These are phyloP conservation scores for Lytechinus pictus DNA, from an alignment of 35 echinoderm and acorn worm species.

Conservation along the genomic window DNA sequence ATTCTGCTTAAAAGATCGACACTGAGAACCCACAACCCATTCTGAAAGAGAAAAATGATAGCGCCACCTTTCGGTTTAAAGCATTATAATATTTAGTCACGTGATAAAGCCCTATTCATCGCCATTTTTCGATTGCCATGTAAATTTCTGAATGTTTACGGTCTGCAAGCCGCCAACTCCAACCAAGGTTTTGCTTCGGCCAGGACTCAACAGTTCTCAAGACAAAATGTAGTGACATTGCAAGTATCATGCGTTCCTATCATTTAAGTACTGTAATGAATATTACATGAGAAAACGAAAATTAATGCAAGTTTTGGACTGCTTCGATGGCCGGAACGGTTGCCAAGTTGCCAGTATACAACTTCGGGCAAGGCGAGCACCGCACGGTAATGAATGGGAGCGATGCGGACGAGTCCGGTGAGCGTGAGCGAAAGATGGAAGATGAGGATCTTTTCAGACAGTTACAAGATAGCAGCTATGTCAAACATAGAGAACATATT, in stretches of 20 bases:
- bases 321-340: constrained; percentile 94
- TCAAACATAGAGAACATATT: constrained; percentile 74
- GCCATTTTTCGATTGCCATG: constrained; percentile 53
- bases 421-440: constrained; percentile 80
- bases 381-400: constrained; percentile 63
- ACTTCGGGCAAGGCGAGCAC: constrained; percentile 70
- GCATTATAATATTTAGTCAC: constrained; percentile 31
- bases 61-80: constrained; percentile 15
- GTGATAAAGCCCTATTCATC: constrained; percentile 8
- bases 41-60: background rate
- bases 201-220: background rate
- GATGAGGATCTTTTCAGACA: constrained; percentile 92
- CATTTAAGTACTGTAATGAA: background rate
- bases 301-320: constrained; percentile 16
- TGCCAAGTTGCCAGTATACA: constrained; percentile 90
- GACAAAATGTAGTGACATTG: constrained; percentile 5
- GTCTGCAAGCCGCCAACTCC: background rate
- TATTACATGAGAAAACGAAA: constrained; percentile 37
- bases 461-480: constrained; percentile 80
- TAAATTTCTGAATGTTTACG: constrained; percentile 48
- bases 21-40: too few species aligned
- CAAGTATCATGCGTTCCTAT: background rate
- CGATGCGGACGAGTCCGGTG: constrained; percentile 37
- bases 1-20: too few species aligned
- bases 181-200: background rate